phyloP scores from a whole-genome alignment of 2,797 vertebrate genomes.

The Myotis daubentonii region DNA sequence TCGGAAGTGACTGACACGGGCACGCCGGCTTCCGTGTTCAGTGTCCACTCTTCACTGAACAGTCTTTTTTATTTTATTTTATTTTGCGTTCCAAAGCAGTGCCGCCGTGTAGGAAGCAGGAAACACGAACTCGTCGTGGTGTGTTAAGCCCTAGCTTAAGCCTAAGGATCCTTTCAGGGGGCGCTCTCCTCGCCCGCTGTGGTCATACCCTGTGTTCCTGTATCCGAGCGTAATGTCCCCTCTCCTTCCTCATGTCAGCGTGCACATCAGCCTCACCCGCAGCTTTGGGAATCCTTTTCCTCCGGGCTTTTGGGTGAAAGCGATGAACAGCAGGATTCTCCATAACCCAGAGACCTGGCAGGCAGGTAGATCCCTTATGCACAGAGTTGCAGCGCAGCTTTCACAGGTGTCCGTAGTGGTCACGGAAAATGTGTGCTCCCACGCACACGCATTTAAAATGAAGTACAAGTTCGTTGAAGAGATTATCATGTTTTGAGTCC shows the following conservation, averaged over 20 bases:
- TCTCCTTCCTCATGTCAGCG: not conserved
- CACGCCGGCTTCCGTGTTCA: not conserved
- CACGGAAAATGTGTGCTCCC: not conserved
- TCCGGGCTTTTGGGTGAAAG: not conserved
- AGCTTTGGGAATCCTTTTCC: not conserved
- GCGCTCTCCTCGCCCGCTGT: not conserved
- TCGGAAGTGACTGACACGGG: not conserved
- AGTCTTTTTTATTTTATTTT: not conserved
- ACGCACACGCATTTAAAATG: not conserved
- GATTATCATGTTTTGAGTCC: not conserved
- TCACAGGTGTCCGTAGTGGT: not conserved
- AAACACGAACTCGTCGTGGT: not conserved
- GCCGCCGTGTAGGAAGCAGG: not conserved
- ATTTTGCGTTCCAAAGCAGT: not conserved
- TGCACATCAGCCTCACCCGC: conserved; percentile 14
- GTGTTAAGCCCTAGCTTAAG: not conserved
- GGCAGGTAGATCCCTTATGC: not conserved
- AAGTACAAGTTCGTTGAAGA: conserved; percentile 21
- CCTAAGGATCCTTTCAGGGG: not conserved
- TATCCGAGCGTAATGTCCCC: not conserved
- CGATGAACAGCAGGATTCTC: not conserved
- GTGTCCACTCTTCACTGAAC: not conserved
- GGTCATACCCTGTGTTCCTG: not conserved
- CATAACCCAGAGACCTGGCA: not conserved
- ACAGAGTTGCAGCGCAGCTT: not conserved